phyloP scores from a whole-genome alignment of 1,140 invertebrate species.

The Lysiphlebus fabarum region DNA sequence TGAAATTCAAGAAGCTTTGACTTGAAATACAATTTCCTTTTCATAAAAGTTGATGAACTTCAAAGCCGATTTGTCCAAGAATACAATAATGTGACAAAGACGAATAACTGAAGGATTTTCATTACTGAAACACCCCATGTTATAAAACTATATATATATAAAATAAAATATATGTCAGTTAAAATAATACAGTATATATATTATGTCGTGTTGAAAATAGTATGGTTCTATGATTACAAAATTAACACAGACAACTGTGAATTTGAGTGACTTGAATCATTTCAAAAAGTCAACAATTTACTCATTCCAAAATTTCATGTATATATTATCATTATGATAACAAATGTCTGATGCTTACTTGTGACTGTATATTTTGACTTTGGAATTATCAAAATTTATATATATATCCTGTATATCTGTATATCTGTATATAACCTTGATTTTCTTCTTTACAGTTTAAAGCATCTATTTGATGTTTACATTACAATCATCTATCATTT shows the following conservation, averaged over 20 bases:
- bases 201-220: slow-evolving; percentile 21
- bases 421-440: slow-evolving; percentile 13
- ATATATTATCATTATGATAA: too few species aligned
- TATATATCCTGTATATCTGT: neutral
- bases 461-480: slow-evolving; percentile 38
- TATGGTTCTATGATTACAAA: slow-evolving; percentile 27
- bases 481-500: slow-evolving; percentile 45
- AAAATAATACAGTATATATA: neutral
- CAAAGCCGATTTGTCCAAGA: slow-evolving; percentile 20
- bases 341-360: too few species aligned
- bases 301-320: neutral
- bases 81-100: slow-evolving; percentile 25
- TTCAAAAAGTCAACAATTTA: slow-evolving; percentile 3
- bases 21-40: neutral
- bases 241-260: slow-evolving; percentile 27
- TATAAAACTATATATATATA: slow-evolving; percentile 2
- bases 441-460: slow-evolving; percentile 14
- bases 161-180: slow-evolving; percentile 22
- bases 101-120: slow-evolving; percentile 27
- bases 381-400: slow-evolving; percentile 11
- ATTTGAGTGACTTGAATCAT: slow-evolving; percentile 26
- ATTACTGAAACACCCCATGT: slow-evolving; percentile 19
- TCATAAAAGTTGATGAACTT: slow-evolving; percentile 9
- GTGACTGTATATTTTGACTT: too few species aligned
- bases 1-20: too few species aligned